Evolutionary conservation across 2,888 invertebrate species (phyloP).

Genomic region (Ichneumoninae sp.): DNA sequence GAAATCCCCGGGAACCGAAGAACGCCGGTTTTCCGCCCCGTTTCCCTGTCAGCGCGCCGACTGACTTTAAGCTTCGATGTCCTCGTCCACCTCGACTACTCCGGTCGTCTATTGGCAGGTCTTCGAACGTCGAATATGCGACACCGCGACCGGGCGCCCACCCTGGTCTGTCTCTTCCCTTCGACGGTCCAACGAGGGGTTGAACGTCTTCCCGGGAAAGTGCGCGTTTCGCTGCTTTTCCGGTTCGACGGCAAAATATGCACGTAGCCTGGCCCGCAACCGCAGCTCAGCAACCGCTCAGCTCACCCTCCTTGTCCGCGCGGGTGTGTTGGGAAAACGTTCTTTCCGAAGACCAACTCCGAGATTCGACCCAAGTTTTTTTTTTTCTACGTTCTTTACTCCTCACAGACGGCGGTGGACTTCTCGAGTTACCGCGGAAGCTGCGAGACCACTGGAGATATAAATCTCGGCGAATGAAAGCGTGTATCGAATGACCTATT

Average conservation of each 20-base stretch:
- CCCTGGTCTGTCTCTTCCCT: background rate
- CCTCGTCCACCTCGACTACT: constrained; percentile 41
- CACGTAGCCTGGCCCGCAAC: constrained; percentile 29
- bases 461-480: background rate
- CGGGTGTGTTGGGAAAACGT: background rate
- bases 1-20: background rate
- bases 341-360: background rate
- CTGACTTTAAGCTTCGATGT: constrained; percentile 40
- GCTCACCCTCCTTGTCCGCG: background rate
- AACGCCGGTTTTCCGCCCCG: background rate
- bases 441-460: background rate
- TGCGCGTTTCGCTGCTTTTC: constrained; percentile 59
- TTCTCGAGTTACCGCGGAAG: background rate
- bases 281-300: constrained; percentile 8
- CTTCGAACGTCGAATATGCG: constrained; percentile 31
- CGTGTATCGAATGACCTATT: background rate
- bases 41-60: background rate
- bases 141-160: constrained; percentile 22
- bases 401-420: background rate
- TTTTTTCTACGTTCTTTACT: background rate
- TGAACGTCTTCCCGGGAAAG: constrained; percentile 50
- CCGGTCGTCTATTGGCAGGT: constrained; percentile 46
- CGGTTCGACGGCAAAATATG: constrained; percentile 62
- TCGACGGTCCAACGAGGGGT: constrained; percentile 34
- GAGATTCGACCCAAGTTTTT: constrained; percentile 10